phyloP scores from a whole-genome alignment of 2,113 vertebrate genomes.

The Lanius collurio region DNA sequence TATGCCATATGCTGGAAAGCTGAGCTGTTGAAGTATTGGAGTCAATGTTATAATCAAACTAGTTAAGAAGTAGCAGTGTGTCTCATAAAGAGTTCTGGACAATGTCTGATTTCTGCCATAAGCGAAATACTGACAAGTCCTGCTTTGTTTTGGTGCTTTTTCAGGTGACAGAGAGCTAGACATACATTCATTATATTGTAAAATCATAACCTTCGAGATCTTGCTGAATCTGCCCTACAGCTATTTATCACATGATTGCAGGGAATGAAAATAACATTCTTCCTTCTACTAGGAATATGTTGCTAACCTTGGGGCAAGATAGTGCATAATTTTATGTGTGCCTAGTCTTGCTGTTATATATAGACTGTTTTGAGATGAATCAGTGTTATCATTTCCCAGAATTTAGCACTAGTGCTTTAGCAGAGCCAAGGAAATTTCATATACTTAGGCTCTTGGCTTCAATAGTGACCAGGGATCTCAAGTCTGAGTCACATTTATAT shows the following conservation, averaged over 20 bases:
- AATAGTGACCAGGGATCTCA: constrained; percentile 18
- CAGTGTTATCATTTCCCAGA: constrained; percentile 59
- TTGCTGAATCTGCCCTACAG: constrained; percentile 59
- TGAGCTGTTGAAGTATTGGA: constrained; percentile 54
- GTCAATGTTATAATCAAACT: constrained; percentile 66
- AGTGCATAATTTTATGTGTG: constrained; percentile 58
- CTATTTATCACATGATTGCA: constrained; percentile 65
- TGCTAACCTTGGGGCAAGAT: constrained; percentile 62
- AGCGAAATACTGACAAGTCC: constrained; percentile 48
- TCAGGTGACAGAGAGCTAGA: constrained; percentile 34
- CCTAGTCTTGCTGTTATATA: constrained; percentile 62
- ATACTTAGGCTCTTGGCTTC: constrained; percentile 45
- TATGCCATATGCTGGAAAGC: constrained; percentile 64
- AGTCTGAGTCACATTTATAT: constrained; percentile 40
- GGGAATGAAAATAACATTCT: constrained; percentile 64
- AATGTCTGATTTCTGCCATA: constrained; percentile 45
- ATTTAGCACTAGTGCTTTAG: constrained; percentile 44
- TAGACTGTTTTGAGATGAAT: constrained; percentile 61
- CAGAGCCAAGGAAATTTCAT: constrained; percentile 46
- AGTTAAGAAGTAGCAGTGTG: constrained; percentile 51
- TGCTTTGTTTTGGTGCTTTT: constrained; percentile 44
- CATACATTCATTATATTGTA: constrained; percentile 54
- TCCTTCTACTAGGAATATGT: constrained; percentile 55
- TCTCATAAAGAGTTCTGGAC: constrained; percentile 50
- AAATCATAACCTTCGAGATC: constrained; percentile 48